Conservation (phyloP, 1,140 invertebrate genomes). For the Papilio polytes region DNA sequence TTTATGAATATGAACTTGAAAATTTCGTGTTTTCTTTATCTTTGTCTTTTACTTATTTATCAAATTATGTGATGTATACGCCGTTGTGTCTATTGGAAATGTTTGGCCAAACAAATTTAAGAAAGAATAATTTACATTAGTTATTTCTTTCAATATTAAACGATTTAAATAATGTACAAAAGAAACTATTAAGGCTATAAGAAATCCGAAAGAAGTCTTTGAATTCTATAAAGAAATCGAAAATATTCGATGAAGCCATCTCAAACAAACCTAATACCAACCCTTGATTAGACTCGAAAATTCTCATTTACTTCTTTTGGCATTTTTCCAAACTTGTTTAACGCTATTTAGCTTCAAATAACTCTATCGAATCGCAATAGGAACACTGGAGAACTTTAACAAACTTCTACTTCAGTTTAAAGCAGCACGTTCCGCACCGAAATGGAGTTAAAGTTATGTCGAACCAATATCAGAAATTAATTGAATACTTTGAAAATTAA, state of each 20-base stretch:
- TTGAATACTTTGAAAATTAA: not conserved
- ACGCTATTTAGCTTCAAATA: slow-evolving; percentile 21
- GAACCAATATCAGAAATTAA: not conserved
- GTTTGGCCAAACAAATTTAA: too few relatives aligned
- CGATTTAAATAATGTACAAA: not conserved
- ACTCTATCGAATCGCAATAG: slow-evolving; percentile 6
- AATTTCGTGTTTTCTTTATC: not conserved
- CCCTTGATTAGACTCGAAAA: slow-evolving; percentile 18
- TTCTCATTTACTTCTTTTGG: slow-evolving; percentile 5
- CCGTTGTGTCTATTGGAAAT: too few relatives aligned
- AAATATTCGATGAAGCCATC: not conserved
- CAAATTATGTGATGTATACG: not conserved
- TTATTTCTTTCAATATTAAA: not conserved
- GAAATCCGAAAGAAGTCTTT: not conserved
- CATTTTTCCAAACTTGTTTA: slow-evolving; percentile 19
- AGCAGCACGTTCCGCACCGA: not conserved
- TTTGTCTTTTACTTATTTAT: not conserved
- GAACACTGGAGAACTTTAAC: not conserved
- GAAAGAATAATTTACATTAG: not conserved
- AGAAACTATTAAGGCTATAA: not conserved
- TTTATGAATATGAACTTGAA: not conserved
- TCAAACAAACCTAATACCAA: not conserved
- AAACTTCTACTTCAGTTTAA: not conserved
- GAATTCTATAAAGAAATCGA: not conserved
- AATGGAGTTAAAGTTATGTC: not conserved